Percentiles rank a stretch among this genome's conserved stretches.
Evolutionary conservation across 2,888 invertebrate species (phyloP).

Genomic region (Tyria jacobaeae): DNA sequence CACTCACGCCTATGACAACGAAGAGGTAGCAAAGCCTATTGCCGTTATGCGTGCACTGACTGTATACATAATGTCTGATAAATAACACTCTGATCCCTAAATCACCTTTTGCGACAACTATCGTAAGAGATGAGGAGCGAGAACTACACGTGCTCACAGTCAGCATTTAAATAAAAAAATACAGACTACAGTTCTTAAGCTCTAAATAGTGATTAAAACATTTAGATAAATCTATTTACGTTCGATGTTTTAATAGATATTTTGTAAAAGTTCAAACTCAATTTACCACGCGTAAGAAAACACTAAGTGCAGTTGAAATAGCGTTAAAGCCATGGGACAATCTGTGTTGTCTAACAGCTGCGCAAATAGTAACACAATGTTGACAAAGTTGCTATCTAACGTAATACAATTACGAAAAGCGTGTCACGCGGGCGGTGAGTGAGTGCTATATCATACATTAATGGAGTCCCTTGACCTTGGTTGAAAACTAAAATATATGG

Average conservation of each 20-base stretch:
- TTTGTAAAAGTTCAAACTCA: background rate
- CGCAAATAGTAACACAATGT: conserved; percentile 10
- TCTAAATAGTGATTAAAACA: background rate
- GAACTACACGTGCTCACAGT: too few relatives aligned
- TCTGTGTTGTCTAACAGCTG: conserved; percentile 11
- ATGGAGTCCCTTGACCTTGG: conserved; percentile 1
- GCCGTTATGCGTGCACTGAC: too few relatives aligned
- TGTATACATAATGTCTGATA: too few relatives aligned
- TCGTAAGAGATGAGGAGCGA: too few relatives aligned
- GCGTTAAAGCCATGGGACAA: background rate
- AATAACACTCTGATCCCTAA: too few relatives aligned
- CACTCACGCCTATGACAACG: too few relatives aligned
- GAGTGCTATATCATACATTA: background rate
- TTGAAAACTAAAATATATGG: background rate
- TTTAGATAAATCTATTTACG: background rate
- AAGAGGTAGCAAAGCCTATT: too few relatives aligned
- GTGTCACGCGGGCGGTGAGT: conserved; percentile 4
- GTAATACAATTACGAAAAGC: conserved; percentile 21
- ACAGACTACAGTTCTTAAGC: too few relatives aligned
- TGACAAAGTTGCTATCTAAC: conserved; percentile 22
- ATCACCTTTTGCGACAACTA: too few relatives aligned
- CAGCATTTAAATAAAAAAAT: too few relatives aligned
- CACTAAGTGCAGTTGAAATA: background rate
- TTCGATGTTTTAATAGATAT: background rate
- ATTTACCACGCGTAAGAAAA: background rate